Percentiles rank a stretch among this genome's conserved stretches.
These are phyloP conservation scores for Caenorhabditis imperialis DNA, from an alignment of 2,888 invertebrate species.

Conservation along the genomic window DNA sequence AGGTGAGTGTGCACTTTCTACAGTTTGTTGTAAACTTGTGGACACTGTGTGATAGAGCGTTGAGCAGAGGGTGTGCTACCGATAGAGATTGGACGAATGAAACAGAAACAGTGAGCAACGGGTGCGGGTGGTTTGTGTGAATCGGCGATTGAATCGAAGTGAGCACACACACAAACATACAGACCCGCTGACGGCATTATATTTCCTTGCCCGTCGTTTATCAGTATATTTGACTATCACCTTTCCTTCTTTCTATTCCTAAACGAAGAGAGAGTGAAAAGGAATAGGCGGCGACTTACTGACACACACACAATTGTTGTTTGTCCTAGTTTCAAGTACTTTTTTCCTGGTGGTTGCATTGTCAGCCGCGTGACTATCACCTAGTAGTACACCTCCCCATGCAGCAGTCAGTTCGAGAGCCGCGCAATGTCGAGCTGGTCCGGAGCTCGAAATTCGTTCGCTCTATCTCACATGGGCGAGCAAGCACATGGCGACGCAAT, in stretches of 20 bases:
- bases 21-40: too few species aligned
- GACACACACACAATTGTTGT: slow-evolving; percentile 20
- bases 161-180: slow-evolving; percentile 47
- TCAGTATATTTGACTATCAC: slow-evolving; percentile 43
- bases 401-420: slow-evolving; percentile 44
- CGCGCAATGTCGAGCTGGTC: slow-evolving; percentile 29
- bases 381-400: too few species aligned
- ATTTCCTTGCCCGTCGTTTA: slow-evolving; percentile 35
- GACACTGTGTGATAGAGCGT: too few species aligned
- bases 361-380: slow-evolving; percentile 7
- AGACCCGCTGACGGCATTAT: slow-evolving; percentile 48
- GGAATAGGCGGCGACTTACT: neutral
- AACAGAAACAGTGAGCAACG: slow-evolving; percentile 37
- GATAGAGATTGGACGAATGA: slow-evolving; percentile 14
- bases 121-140: slow-evolving; percentile 35
- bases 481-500: slow-evolving; percentile 44
- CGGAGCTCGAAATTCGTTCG: slow-evolving; percentile 33
- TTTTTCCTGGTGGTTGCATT: slow-evolving; percentile 1
- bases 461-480: slow-evolving; percentile 51
- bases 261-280: slow-evolving; percentile 7
- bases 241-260: slow-evolving; percentile 12
- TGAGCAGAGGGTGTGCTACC: too few species aligned
- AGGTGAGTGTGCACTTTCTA: slow-evolving; percentile 16
- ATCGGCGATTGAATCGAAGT: slow-evolving; percentile 44
- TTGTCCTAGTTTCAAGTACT: slow-evolving; percentile 36